These are phyloP conservation scores for Puma concolor DNA, from an alignment of 2,113 vertebrate species.

Conservation along the genomic window DNA sequence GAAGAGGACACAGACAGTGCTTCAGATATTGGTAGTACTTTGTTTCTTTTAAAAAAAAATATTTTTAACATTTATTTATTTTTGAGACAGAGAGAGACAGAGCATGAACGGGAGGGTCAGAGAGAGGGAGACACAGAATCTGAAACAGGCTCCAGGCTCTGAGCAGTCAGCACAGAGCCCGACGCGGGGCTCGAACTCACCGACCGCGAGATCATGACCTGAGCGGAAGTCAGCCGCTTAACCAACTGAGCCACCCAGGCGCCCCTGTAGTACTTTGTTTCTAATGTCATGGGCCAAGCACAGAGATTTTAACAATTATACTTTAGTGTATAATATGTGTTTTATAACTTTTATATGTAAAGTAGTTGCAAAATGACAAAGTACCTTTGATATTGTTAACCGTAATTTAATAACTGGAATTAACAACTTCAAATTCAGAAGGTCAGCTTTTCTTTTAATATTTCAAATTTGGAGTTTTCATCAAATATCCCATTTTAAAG, in stretches of 20 bases:
- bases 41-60: background rate
- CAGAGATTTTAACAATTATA: background rate
- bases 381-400: background rate
- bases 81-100: too few relatives aligned
- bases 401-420: background rate
- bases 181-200: too few relatives aligned
- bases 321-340: background rate
- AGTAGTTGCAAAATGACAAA: background rate
- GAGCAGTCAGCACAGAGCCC: too few relatives aligned
- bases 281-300: background rate
- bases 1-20: fast-evolving
- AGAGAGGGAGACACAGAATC: too few relatives aligned
- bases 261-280: background rate
- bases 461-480: background rate
- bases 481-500: constrained; percentile 28
- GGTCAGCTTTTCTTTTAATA: background rate
- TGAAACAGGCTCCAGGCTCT: too few relatives aligned
- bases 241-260: too few relatives aligned
- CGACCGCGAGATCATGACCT: too few relatives aligned
- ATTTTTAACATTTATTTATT: too few relatives aligned
- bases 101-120: too few relatives aligned
- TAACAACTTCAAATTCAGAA: constrained; percentile 6
- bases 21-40: background rate
- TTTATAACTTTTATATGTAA: background rate
- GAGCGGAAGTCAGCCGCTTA: too few relatives aligned